Base-by-base conservation (phyloP, 2,888 invertebrate genomes). In the Galeruca laticollis region DNA sequence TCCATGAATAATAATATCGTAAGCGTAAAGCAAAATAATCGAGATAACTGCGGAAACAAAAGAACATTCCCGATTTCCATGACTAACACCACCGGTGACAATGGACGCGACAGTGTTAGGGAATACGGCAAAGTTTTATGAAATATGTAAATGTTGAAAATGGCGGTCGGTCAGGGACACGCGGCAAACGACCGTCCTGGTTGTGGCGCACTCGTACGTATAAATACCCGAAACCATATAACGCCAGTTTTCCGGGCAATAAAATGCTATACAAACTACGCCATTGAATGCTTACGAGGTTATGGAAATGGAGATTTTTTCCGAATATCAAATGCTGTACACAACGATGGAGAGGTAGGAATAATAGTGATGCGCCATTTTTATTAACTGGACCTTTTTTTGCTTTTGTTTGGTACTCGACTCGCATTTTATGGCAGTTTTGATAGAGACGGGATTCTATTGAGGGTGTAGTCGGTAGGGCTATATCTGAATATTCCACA, bases 131-230 rank as follows among this genome's bases (percentile, higher is more conserved):
- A 83, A 83, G 80, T 84, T 84, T 82, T 82, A 82, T 82, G 82
- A 83, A 83, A 83, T 84, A 84, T 84, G 83, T 80, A 83, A 84
- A 84, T 84, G 78, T 75, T 76, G 73, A 78, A 80, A 79, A 82
- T 81, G 77, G 80, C 76, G 74, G 78, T 73, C 77, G 80, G 71
- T 78, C 69, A 73, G 80, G 77, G 80, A 77, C 74, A 56, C 65
- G 66, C 68, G 63, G 49, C 62, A n/a, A 51, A 63, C 52, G 40
- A 64, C 71, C 73, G 69, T 69, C 37, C 9, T 65, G 63, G 65
- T 26, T 26, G 64, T 73, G 70, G 78, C 76, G 78, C 78, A 76
- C 79, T 79, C 75, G 74, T 73, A 73, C 79, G 76, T 78, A 81
- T 80, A 81, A 82, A 82, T 80, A 78, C 77, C 78, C 74, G 75